These are phyloP conservation scores for Globodera rostochiensis DNA, from an alignment of 1,140 invertebrate genomes.

Conservation along the genomic window DNA sequence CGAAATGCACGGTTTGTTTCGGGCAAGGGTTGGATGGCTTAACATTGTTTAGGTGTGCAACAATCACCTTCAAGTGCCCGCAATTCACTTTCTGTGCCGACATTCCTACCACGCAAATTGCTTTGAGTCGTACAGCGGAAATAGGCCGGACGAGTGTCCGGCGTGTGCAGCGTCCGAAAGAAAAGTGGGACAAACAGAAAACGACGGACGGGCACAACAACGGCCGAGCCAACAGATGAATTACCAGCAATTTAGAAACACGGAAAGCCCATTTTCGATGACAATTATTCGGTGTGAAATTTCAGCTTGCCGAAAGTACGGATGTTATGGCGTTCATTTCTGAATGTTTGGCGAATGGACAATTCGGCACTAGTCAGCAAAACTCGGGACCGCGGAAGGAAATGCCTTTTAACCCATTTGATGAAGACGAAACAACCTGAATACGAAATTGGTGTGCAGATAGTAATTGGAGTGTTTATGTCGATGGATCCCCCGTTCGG, in stretches of 20 bases:
- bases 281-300: not conserved
- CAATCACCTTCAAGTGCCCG: conserved; percentile 35
- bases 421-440: not conserved
- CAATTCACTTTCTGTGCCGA: conserved; percentile 54
- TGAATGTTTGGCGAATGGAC: conserved; percentile 11
- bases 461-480: too few relatives aligned
- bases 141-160: conserved; percentile 19
- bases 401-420: not conserved
- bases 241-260: conserved; percentile 34
- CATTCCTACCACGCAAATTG: conserved; percentile 55
- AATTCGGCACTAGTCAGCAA: conserved; percentile 2
- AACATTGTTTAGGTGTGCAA: conserved; percentile 30
- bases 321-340: conserved; percentile 30
- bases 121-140: conserved; percentile 48
- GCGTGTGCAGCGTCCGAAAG: conserved; percentile 12
- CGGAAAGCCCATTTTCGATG: not conserved
- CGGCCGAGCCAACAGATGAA: not conserved
- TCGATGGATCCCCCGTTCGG: too few relatives aligned
- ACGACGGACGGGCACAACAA: not conserved
- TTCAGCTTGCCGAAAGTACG: conserved; percentile 19
- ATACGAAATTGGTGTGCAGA: not conserved
- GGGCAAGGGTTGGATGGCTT: not conserved
- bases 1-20: conserved; percentile 38
- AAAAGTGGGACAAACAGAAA: conserved; percentile 13
- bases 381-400: not conserved